Evolutionary conservation across 2,113 vertebrate genomes (phyloP).

Genomic region (Nyctibius bracteatus): DNA sequence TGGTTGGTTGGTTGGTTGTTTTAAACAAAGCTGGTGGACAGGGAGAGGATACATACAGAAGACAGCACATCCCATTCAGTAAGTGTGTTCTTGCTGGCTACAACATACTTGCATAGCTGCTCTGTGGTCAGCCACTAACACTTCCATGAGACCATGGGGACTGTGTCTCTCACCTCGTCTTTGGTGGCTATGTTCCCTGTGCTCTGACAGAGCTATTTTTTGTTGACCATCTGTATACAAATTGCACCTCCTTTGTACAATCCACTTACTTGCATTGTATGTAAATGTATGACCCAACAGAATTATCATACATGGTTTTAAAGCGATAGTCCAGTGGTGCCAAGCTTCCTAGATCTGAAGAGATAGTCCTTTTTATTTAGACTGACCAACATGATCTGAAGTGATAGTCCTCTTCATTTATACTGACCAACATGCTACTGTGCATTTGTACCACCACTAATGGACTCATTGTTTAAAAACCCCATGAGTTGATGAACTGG

Average conservation of each 20-base stretch:
- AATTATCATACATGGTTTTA: not conserved
- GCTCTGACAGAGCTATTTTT: not conserved
- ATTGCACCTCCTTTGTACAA: not conserved
- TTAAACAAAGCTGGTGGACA: not conserved
- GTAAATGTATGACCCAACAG: not conserved
- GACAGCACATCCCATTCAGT: not conserved
- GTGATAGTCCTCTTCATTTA: not conserved
- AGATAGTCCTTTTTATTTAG: not conserved
- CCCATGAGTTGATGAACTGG: not conserved
- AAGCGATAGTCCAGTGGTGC: not conserved
- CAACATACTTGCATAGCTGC: not conserved
- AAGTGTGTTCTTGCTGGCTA: not conserved
- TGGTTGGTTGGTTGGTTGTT: not conserved
- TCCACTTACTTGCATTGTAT: not conserved
- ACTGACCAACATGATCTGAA: not conserved
- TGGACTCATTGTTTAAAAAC: not conserved
- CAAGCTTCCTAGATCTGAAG: not conserved
- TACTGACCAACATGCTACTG: not conserved
- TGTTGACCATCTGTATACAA: not conserved
- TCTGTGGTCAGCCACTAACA: not conserved
- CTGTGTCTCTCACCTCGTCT: not conserved
- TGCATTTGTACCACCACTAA: not conserved
- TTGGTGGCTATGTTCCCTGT: not conserved
- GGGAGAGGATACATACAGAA: not conserved
- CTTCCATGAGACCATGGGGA: not conserved